Evolutionary conservation across 2,113 vertebrate species (phyloP), one percentile per base, ranked within the genome.

Genomic region (Callipepla californica): DNA sequence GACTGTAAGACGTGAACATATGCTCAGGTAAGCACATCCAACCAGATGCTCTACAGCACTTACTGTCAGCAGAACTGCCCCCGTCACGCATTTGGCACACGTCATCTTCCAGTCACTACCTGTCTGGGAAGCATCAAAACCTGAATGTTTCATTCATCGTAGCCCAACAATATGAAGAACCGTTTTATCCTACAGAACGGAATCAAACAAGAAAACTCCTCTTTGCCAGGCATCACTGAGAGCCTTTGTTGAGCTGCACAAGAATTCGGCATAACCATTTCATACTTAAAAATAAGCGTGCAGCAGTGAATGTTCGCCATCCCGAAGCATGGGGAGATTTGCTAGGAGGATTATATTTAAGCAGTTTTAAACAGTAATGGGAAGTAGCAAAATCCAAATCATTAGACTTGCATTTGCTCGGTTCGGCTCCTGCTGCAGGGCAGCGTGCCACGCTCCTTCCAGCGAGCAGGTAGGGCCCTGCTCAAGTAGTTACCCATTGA

Each of bases 341-440:
- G 80, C 82, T 92, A 78, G 90, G 76, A 81, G 95, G 96, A 96
- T 96, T 96, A 96, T 45, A 91, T 78, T 82, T 96, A 96, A 96
- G 95, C 87, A 94, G 91, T 94, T 96, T 95, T 94, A 93, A 96
- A 95, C 90, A 90, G 76, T 68, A 80, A 95, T 94, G 93, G 80
- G 93, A 90, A 96, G 72, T 28, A 93, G 68, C 93, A 93, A 95
- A 96, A 92, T 96, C 95, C 95, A 85, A 94, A 92, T 92, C 96
- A 96, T 95, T 95, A 96, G 94, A 96, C 94, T 73, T 72, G 93
- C 82, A 87, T 95, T 96, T 90, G 76, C 93, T 65, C 13, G 80
- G 80, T 78, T 87, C 9, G 1, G 76, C 92, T 96, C 85, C 30
- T 0, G n/a, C 85, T 28, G 72, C 72, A 91, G 87, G 93, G 94